These are phyloP conservation scores for Danio aesculapii DNA, from an alignment of 2,797 vertebrate species.

Conservation along the genomic window DNA sequence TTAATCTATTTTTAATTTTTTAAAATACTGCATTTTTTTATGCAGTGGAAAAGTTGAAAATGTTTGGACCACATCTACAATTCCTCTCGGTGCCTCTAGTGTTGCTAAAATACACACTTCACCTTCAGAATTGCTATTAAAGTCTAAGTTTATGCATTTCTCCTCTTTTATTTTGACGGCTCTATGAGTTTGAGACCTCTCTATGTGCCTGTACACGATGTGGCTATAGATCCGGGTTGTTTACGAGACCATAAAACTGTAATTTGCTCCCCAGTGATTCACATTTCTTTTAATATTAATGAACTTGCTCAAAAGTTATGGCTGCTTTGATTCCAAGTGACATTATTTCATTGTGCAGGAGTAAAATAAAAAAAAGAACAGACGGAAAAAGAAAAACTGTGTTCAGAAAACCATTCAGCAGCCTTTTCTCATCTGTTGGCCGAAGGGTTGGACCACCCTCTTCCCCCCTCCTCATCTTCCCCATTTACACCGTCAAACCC, in stretches of 20 bases:
- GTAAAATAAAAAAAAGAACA: not conserved
- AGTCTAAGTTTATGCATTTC: slow-evolving; percentile 4
- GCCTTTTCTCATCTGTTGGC: slow-evolving; percentile 20
- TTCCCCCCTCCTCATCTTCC: slow-evolving; percentile 14
- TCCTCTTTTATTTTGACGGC: slow-evolving; percentile 38
- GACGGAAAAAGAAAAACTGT: not conserved
- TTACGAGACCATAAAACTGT: slow-evolving; percentile 30
- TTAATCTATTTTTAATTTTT: too few species aligned
- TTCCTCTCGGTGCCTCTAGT: not conserved
- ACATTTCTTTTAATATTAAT: slow-evolving; percentile 44
- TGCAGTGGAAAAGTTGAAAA: too few species aligned
- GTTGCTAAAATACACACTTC: not conserved
- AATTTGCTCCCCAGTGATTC: slow-evolving; percentile 19
- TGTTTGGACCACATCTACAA: not conserved
- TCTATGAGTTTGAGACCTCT: slow-evolving; percentile 38
- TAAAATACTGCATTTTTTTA: too few species aligned
- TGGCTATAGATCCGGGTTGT: slow-evolving; percentile 23
- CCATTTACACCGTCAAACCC: slow-evolving; percentile 47
- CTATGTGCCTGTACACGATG: not conserved
- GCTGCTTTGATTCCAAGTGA: slow-evolving; percentile 25
- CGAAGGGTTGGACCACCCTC: not conserved
- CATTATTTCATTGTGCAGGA: slow-evolving; percentile 29
- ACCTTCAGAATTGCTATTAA: slow-evolving; percentile 38
- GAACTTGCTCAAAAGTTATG: slow-evolving; percentile 43
- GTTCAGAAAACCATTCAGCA: slow-evolving; percentile 18